Conservation (phyloP, 2,797 vertebrate genomes). For the Cuculus canorus region DNA sequence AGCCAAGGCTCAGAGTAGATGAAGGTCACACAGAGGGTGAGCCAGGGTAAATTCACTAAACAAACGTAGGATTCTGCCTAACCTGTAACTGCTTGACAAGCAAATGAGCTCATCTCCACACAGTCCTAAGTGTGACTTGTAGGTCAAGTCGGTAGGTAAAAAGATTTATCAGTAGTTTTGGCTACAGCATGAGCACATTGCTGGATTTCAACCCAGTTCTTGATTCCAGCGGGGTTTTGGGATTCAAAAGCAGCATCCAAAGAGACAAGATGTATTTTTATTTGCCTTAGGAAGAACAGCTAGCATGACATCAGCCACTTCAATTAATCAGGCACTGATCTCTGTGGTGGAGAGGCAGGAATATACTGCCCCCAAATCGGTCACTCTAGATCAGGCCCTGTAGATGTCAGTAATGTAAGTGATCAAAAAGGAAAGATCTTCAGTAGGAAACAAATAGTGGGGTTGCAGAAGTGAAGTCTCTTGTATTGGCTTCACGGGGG, state of each 20-base stretch:
- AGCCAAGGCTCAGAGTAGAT: not conserved
- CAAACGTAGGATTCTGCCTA: not conserved
- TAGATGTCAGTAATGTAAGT: not conserved
- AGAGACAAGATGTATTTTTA: slow-evolving; percentile 44
- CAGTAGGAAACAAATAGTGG: not conserved
- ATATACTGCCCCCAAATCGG: not conserved
- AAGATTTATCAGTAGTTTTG: not conserved
- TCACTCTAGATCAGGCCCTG: not conserved
- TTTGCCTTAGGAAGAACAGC: slow-evolving; percentile 52
- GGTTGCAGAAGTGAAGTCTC: not conserved
- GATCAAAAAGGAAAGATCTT: slow-evolving; percentile 19
- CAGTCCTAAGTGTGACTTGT: not conserved
- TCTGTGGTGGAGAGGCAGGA: slow-evolving; percentile 3
- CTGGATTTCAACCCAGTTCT: slow-evolving; percentile 26
- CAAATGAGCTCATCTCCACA: not conserved
- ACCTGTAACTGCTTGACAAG: not conserved
- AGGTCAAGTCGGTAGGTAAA: not conserved
- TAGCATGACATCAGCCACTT: slow-evolving; percentile 51
- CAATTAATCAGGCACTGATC: slow-evolving; percentile 25
- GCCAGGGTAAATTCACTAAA: not conserved
- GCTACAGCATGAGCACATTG: not conserved
- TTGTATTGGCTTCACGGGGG: not conserved
- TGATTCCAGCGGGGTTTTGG: not conserved
- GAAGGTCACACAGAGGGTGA: slow-evolving; percentile 4
- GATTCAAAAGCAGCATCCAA: slow-evolving; percentile 23